Evolutionary conservation across 2,113 vertebrate species (phyloP).

Genomic region (Clarias magur): DNA sequence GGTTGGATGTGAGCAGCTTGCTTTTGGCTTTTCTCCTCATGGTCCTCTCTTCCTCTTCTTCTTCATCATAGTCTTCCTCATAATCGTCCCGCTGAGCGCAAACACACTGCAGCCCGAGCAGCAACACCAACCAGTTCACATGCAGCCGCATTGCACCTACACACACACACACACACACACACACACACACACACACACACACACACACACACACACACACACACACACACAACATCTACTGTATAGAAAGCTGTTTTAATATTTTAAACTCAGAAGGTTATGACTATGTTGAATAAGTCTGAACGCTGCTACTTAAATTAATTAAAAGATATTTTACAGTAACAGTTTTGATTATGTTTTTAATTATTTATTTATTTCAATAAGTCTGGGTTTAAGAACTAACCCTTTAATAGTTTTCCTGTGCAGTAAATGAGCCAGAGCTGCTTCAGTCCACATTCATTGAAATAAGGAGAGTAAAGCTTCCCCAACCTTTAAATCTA

Average conservation of each 20-base stretch:
- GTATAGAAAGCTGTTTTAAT: neutral
- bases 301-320: no score
- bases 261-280: neutral
- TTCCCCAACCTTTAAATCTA: neutral
- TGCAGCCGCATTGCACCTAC: slow-evolving; percentile 13
- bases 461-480: neutral
- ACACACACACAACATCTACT: neutral
- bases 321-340: neutral
- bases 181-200: neutral
- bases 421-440: neutral
- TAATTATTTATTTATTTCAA: neutral
- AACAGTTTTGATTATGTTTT: neutral
- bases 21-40: slow-evolving; percentile 64
- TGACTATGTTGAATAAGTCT: neutral
- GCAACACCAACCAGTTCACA: slow-evolving; percentile 65
- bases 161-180: neutral
- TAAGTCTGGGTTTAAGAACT: neutral
- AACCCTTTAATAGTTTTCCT: neutral
- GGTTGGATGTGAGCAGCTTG: slow-evolving; percentile 67
- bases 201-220: neutral
- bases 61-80: slow-evolving; percentile 68
- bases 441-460: neutral
- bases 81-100: slow-evolving; percentile 74
- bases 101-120: slow-evolving; percentile 71
- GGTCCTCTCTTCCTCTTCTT: slow-evolving; percentile 66